Conservation (phyloP, 2,888 invertebrate genomes). For the Embidobia sp. region DNA sequence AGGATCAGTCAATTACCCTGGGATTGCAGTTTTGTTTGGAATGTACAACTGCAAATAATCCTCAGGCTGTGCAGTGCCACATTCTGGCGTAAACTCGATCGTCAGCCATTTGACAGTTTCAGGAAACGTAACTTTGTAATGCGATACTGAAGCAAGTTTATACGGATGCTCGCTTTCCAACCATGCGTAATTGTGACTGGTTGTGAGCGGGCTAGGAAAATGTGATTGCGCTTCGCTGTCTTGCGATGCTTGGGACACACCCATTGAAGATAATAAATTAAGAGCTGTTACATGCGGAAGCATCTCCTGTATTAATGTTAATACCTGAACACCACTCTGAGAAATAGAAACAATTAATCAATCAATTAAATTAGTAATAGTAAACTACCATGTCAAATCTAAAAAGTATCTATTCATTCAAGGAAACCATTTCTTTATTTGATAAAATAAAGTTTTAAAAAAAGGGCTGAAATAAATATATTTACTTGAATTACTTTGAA, state of each 20-base stretch:
- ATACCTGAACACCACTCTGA: slow-evolving; percentile 92
- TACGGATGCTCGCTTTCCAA: slow-evolving; percentile 99
- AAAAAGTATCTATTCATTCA: background rate
- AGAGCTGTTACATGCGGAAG: slow-evolving; percentile 93
- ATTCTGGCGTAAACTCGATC: slow-evolving; percentile 95
- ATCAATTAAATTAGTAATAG: too few relatives aligned
- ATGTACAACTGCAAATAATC: slow-evolving; percentile 91
- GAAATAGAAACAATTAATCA: slow-evolving; percentile 74
- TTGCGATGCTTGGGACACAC: slow-evolving; percentile 80
- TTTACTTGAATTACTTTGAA: too few relatives aligned
- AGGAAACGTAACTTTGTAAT: slow-evolving; percentile 95
- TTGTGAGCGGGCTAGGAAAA: slow-evolving; percentile 78
- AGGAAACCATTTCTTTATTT: background rate
- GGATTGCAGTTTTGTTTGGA: slow-evolving; percentile 80
- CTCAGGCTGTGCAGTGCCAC: slow-evolving; percentile 95
- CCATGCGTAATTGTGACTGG: slow-evolving; percentile 93
- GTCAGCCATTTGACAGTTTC: slow-evolving; percentile 94
- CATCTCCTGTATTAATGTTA: slow-evolving; percentile 93
- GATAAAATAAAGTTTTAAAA: background rate
- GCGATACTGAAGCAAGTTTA: slow-evolving; percentile 92
- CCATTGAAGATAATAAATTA: slow-evolving; percentile 85
- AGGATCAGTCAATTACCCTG: slow-evolving; percentile 69
- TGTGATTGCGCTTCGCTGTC: slow-evolving; percentile 78
- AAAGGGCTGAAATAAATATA: background rate
- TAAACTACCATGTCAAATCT: too few relatives aligned